These are phyloP conservation scores for Epizoanthus fatuus DNA, from an alignment of 92 coral and sea anemone genomes.

Conservation along the genomic window DNA sequence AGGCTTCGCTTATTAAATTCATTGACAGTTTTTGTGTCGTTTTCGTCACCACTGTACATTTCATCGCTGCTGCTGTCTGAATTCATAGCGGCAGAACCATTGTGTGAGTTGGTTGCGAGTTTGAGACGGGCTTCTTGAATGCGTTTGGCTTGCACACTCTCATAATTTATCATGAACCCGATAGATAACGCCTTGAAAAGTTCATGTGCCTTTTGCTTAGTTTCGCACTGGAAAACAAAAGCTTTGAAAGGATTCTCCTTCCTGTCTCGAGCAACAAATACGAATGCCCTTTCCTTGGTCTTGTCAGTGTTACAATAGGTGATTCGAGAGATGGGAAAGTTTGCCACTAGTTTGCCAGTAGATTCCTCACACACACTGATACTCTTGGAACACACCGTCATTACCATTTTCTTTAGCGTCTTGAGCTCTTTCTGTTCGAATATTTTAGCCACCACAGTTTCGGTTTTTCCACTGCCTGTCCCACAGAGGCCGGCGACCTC, in stretches of 20 bases:
- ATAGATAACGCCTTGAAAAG: constrained; percentile 85
- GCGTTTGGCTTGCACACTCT: constrained; percentile 83
- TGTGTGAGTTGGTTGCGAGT: constrained; percentile 1
- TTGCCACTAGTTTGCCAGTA: constrained; percentile 73
- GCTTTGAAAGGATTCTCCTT: constrained; percentile 82
- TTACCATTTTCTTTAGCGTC: constrained; percentile 70
- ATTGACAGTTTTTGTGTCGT: background rate
- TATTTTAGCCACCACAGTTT: constrained; percentile 82
- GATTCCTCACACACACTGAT: constrained; percentile 78
- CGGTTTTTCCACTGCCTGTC: constrained; percentile 94
- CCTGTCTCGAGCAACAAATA: constrained; percentile 88
- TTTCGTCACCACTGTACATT: background rate
- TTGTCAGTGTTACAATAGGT: constrained; percentile 92
- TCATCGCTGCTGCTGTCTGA: background rate
- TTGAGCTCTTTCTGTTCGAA: constrained; percentile 79
- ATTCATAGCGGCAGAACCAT: background rate
- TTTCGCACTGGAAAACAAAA: constrained; percentile 90
- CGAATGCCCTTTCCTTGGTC: constrained; percentile 86
- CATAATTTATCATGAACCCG: constrained; percentile 89
- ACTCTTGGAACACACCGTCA: constrained; percentile 84
- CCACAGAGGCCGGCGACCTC: constrained; percentile 82
- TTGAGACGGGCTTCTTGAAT: constrained; percentile 70
- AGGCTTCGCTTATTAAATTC: background rate
- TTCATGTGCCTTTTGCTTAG: constrained; percentile 86
- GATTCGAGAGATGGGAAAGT: constrained; percentile 84